These are phyloP conservation scores for Urosaurus nigricauda DNA, from an alignment of 2,797 vertebrate genomes.

Conservation along the genomic window DNA sequence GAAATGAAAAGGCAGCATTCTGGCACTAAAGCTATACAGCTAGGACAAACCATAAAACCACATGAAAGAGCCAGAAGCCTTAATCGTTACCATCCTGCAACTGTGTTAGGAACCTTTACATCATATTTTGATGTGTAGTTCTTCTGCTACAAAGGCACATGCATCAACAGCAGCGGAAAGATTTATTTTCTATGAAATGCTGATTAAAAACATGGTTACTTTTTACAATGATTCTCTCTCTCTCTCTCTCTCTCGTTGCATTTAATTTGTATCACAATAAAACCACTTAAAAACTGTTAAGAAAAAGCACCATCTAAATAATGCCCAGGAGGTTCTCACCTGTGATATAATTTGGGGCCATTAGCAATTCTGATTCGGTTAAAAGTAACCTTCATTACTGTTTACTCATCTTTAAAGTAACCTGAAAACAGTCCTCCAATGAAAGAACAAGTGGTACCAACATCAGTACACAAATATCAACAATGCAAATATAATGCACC, in stretches of 20 bases:
- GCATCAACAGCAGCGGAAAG: not conserved
- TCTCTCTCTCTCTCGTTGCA: not conserved
- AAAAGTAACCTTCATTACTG: not conserved
- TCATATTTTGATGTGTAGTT: not conserved
- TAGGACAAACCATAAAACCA: not conserved
- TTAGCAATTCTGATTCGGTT: not conserved
- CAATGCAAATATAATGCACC: not conserved
- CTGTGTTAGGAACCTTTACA: not conserved
- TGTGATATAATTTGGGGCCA: not conserved
- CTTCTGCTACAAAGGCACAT: not conserved
- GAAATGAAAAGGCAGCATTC: not conserved
- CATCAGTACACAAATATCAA: not conserved
- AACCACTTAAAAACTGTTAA: not conserved
- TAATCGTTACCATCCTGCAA: constrained; percentile 17
- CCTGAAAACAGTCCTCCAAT: not conserved
- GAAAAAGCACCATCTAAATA: not conserved
- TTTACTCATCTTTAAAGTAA: not conserved
- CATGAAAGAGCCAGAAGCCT: not conserved
- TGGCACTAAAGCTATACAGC: not conserved
- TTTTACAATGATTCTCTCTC: not conserved
- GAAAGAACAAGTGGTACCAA: constrained; percentile 26
- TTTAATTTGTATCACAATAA: not conserved
- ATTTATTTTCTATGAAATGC: not conserved
- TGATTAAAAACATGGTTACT: constrained; percentile 20
- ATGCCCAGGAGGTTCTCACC: constrained; percentile 28